Evolutionary conservation across 2,888 invertebrate genomes (phyloP), one percentile per base, ranked within the genome.

Genomic region (Meandrusa payeni): DNA sequence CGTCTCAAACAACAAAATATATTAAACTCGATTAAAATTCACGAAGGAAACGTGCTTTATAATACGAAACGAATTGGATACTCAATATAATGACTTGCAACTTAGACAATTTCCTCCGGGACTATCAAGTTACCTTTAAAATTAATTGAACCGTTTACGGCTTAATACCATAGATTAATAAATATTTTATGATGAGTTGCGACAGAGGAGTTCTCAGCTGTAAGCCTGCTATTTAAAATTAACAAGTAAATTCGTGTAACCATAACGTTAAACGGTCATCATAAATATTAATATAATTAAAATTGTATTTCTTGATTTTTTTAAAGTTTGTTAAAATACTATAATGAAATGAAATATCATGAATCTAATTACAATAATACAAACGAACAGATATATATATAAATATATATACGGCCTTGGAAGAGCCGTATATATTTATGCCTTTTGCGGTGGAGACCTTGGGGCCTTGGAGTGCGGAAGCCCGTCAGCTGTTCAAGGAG

Each of bases 61-160:
- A 47, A 28, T 22, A 38, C 20, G 29, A 4, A 28, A n/a, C 15
- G 15, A 31, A 43, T 38, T 23, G 29, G 31, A 42, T 34, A 32
- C 55, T 54, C 57, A 54, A 47, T 53, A 50, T 64, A 59, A 66
- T 67, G 64, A 64, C 60, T 60, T 54, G 62, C 59, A 63, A 59
- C 58, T 66, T 54, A 46, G 57, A 55, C 54, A 59, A 61, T 64
- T 64, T 65, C 68, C 67, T 57, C 53, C 47, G 67, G 63, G 67
- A 59, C 59, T 58, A 66, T 68, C 61, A 59, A 56, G 47, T n/a
- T 46, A 59, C 58, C 62, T 69, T 64, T 55, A 59, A 66, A 68
- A 66, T 69, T 69, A 68, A 69, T 68, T 65, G 66, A 61, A 63
- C 53, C 66, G 57, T 66, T 69, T 65, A 59, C 54, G 48, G 52